A percentile compares a stretch with the other conserved stretches of the same genome.
Evolutionary conservation across 2,113 vertebrate genomes (phyloP).

Genomic region (Bubalus kerabau): DNA sequence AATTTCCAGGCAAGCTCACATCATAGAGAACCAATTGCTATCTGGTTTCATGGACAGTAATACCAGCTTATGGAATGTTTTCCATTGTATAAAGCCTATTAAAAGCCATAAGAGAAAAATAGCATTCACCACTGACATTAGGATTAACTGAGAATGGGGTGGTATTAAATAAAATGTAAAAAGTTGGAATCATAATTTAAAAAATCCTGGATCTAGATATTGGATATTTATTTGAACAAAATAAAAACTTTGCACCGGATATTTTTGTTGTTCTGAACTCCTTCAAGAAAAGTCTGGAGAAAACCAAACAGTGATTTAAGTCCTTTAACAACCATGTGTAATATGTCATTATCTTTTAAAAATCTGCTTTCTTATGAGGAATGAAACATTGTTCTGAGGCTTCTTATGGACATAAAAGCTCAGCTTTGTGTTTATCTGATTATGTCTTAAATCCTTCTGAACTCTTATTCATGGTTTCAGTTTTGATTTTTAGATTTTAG

Average conservation of each 20-base stretch:
- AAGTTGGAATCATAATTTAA: background rate
- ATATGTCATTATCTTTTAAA: background rate
- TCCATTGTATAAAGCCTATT: background rate
- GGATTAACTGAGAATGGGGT: background rate
- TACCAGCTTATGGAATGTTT: background rate
- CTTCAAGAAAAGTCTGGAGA: background rate
- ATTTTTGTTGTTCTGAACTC: slow-evolving; percentile 5
- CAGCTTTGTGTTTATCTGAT: background rate
- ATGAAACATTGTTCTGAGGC: background rate
- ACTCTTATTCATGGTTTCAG: background rate
- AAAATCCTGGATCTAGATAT: background rate
- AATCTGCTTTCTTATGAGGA: background rate
- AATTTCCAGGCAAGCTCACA: background rate
- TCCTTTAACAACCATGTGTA: background rate
- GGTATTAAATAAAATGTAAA: background rate
- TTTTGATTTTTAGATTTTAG: slow-evolving; percentile 12
- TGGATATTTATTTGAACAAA: background rate
- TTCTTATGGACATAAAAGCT: background rate
- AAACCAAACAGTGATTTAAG: background rate
- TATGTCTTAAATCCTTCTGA: background rate
- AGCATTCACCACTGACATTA: background rate
- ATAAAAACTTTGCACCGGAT: background rate
- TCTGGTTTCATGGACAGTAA: background rate
- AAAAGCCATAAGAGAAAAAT: background rate
- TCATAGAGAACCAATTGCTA: background rate